Evolutionary conservation across 2,888 invertebrate species (phyloP).

Genomic region (Hemicrepidius hirtus): DNA sequence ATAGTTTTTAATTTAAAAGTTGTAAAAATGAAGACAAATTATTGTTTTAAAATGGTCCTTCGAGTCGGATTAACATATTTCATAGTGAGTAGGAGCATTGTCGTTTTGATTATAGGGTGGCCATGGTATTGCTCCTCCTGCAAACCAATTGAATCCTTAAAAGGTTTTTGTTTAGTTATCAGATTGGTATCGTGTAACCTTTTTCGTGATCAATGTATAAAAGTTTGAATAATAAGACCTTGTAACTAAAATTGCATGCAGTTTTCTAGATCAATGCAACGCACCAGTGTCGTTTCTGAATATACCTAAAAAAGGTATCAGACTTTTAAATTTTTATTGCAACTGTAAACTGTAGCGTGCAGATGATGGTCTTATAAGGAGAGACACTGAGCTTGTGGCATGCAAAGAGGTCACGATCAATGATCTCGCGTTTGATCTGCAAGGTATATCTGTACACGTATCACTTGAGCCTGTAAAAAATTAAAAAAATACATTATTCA

Average conservation of each 20-base stretch:
- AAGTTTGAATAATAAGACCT: background rate
- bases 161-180: no score
- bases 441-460: slow-evolving; percentile 12
- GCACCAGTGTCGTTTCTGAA: slow-evolving; percentile 17
- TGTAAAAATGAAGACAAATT: no score
- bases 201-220: background rate
- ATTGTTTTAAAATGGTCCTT: no score
- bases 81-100: no score
- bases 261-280: slow-evolving; percentile 26
- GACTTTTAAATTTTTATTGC: slow-evolving; percentile 32
- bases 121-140: no score
- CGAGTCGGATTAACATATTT: no score
- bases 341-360: slow-evolving; percentile 31
- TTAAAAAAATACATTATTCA: slow-evolving; percentile 13
- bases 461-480: slow-evolving; percentile 34
- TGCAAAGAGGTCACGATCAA: slow-evolving; percentile 48
- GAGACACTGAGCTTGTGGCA: slow-evolving; percentile 40
- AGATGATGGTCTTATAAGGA: slow-evolving; percentile 44
- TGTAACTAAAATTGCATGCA: background rate
- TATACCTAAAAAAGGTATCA: slow-evolving; percentile 35
- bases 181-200: background rate
- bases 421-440: slow-evolving; percentile 38
- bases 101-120: no score
- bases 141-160: no score
- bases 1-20: no score